phyloP scores from a whole-genome alignment of 2,797 vertebrate species.

The Phoeniculus purpureus region DNA sequence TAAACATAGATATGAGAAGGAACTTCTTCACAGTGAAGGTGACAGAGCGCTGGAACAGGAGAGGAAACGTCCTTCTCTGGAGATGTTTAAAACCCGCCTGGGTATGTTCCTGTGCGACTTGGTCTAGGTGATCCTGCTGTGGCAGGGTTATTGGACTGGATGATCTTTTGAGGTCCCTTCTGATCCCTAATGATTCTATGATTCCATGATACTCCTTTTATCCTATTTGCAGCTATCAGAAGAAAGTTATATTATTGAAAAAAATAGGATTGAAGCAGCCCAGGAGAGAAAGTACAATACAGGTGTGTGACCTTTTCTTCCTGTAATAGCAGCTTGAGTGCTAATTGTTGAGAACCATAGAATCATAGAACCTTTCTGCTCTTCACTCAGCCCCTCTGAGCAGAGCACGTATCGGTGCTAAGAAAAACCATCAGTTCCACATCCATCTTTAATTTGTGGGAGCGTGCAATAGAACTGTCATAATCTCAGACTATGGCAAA shows the following conservation, averaged over 20 bases:
- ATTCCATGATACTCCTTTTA: not conserved
- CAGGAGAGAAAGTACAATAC: not conserved
- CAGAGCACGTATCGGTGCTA: not conserved
- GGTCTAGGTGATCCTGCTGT: too few relatives aligned
- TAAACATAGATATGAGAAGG: too few relatives aligned
- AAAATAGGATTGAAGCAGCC: not conserved
- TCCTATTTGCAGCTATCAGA: not conserved
- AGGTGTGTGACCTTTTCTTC: not conserved
- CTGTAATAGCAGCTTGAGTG: not conserved
- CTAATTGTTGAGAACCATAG: not conserved
- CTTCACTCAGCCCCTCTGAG: not conserved
- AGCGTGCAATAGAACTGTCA: not conserved
- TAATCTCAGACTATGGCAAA: not conserved
- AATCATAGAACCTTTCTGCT: not conserved
- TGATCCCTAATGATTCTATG: too few relatives aligned
- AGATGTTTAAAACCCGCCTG: too few relatives aligned
- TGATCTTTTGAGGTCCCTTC: too few relatives aligned
- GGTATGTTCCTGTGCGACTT: too few relatives aligned
- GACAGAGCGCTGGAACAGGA: too few relatives aligned
- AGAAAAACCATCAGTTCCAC: not conserved
- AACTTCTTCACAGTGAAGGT: too few relatives aligned
- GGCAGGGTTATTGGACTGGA: too few relatives aligned
- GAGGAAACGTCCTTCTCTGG: too few relatives aligned
- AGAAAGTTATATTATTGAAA: not conserved
- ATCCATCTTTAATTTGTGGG: not conserved